A percentile compares a stretch with the other conserved stretches of the same genome.
These are phyloP conservation scores for Amitus sp. DNA, from an alignment of 2,888 invertebrate species.

Conservation along the genomic window DNA sequence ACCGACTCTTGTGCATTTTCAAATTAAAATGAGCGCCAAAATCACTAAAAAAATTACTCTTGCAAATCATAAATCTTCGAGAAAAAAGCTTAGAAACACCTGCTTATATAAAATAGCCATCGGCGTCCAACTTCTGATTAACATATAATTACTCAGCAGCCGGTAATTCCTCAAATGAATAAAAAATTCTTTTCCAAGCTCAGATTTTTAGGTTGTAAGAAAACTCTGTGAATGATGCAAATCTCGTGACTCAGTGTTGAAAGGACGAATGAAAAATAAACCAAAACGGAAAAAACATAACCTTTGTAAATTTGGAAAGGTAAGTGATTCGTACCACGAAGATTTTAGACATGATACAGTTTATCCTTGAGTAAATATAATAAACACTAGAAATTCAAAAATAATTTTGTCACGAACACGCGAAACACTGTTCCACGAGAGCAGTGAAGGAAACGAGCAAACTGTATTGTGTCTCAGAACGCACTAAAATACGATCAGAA, in stretches of 20 bases:
- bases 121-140: too few relatives aligned
- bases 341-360: conserved; percentile 45
- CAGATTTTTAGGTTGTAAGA: too few relatives aligned
- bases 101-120: too few relatives aligned
- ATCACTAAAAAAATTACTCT: too few relatives aligned
- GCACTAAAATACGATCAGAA: conserved; percentile 28
- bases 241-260: too few relatives aligned
- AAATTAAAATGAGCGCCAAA: too few relatives aligned
- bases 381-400: conserved; percentile 44
- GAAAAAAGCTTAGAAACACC: too few relatives aligned
- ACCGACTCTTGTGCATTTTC: neutral
- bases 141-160: too few relatives aligned
- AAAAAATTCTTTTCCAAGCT: too few relatives aligned
- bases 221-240: too few relatives aligned
- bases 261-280: neutral
- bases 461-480: conserved; percentile 47
- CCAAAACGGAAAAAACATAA: conserved; percentile 10
- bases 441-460: conserved; percentile 28
- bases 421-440: conserved; percentile 5
- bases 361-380: conserved; percentile 17
- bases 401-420: conserved; percentile 36
- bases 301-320: conserved; percentile 52
- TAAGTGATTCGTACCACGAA: conserved; percentile 55
- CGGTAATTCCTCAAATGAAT: too few relatives aligned
- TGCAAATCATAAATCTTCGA: too few relatives aligned